Conservation (phyloP, 2,888 invertebrate species). For the Cartodere bifasciata region DNA sequence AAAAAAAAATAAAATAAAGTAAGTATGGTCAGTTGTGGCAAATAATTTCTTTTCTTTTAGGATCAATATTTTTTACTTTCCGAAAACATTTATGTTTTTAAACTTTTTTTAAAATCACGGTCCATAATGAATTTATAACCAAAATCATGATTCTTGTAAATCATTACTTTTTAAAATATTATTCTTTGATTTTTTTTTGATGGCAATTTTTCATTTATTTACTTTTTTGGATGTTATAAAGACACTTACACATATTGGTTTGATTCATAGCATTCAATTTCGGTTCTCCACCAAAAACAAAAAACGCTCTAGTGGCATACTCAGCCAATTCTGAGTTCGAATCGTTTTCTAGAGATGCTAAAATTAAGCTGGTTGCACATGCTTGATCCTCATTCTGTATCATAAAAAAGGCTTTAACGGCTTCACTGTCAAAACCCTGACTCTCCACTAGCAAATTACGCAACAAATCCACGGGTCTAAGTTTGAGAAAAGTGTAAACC, state of each 20-base stretch:
- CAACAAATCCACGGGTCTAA: conserved; percentile 80
- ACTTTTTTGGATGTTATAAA: neutral
- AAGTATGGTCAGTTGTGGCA: conserved; percentile 1
- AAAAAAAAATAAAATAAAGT: conserved; percentile 9
- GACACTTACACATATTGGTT: conserved; percentile 21
- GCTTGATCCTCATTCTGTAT: conserved; percentile 76
- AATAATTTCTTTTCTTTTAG: too few species aligned
- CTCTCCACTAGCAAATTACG: conserved; percentile 68
- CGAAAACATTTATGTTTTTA: too few species aligned
- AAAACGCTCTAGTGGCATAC: conserved; percentile 86
- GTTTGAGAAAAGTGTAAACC: conserved; percentile 68
- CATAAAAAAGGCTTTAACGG: conserved; percentile 75
- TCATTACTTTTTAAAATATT: too few species aligned
- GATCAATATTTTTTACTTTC: too few species aligned
- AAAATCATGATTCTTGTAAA: too few species aligned
- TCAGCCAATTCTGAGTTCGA: conserved; percentile 61
- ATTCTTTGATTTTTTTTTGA: too few species aligned
- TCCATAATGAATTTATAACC: too few species aligned
- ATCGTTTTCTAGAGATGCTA: conserved; percentile 59
- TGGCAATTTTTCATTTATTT: neutral
- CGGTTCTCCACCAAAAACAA: conserved; percentile 79
- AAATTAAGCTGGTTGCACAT: conserved; percentile 73
- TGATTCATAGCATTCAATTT: conserved; percentile 22
- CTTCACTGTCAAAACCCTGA: conserved; percentile 74
- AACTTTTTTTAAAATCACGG: too few species aligned